These are phyloP conservation scores for Drosophila pegasa DNA, from an alignment of 2,888 invertebrate species.

Conservation along the genomic window DNA sequence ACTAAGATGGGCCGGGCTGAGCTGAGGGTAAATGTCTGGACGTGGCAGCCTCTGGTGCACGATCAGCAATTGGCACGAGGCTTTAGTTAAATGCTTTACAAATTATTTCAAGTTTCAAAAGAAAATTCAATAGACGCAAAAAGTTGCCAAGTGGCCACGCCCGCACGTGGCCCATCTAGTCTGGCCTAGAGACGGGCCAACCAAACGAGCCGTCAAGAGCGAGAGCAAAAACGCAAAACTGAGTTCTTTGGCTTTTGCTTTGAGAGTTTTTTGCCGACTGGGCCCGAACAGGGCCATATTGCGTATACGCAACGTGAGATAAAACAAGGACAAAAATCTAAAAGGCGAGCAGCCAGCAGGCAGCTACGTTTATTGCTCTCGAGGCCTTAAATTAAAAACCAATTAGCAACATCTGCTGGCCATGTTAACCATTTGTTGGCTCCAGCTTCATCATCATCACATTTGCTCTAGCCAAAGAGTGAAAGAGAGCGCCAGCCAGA, in stretches of 20 bases:
- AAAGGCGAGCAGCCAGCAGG: slow-evolving; percentile 13
- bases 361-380: slow-evolving; percentile 62
- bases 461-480: slow-evolving; percentile 17
- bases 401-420: slow-evolving; percentile 68
- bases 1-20: neutral
- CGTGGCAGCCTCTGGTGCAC: slow-evolving; percentile 18
- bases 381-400: slow-evolving; percentile 71
- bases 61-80: slow-evolving; percentile 41
- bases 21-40: slow-evolving; percentile 3
- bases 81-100: slow-evolving; percentile 54
- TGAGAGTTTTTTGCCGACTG: slow-evolving; percentile 25
- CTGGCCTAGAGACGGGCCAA: slow-evolving; percentile 2
- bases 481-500: neutral
- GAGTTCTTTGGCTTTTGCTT: slow-evolving; percentile 29
- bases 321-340: slow-evolving; percentile 23
- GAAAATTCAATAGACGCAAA: slow-evolving; percentile 60
- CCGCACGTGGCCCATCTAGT: neutral
- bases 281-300: slow-evolving; percentile 33
- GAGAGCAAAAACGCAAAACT: slow-evolving; percentile 16
- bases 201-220: neutral
- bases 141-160: slow-evolving; percentile 40
- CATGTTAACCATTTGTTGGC: slow-evolving; percentile 56
- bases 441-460: slow-evolving; percentile 31
- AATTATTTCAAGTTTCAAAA: slow-evolving; percentile 55
- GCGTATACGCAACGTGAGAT: slow-evolving; percentile 56